A percentile compares a stretch with the other conserved stretches of the same genome.
These are phyloP conservation scores for Pseudolaguvia tuberculata DNA, from an alignment of 2,113 vertebrate species.

Conservation along the genomic window DNA sequence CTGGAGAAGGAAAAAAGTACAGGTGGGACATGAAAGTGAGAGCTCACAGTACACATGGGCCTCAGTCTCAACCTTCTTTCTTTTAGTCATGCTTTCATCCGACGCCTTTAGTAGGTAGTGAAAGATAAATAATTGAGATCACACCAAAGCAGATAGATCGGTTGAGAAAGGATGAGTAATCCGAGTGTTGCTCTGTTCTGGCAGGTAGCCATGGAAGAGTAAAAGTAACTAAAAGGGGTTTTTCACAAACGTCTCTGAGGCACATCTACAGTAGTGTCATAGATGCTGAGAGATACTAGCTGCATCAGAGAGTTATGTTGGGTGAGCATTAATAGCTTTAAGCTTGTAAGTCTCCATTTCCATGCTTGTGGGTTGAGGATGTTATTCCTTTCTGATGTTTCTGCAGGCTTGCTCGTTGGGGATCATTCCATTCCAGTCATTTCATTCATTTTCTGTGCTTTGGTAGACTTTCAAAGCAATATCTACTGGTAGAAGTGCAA, in stretches of 20 bases:
- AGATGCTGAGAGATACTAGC: conserved; percentile 34
- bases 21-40: conserved; percentile 69
- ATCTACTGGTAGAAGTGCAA: too few relatives aligned
- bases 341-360: not conserved
- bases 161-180: conserved; percentile 65
- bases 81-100: conserved; percentile 34
- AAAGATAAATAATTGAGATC: conserved; percentile 56
- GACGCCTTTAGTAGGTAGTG: conserved; percentile 22
- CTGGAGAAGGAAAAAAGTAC: conserved; percentile 50
- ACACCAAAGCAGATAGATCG: conserved; percentile 59
- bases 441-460: too few relatives aligned
- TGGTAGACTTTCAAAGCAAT: too few relatives aligned
- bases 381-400: too few relatives aligned
- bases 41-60: conserved; percentile 45
- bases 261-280: not conserved
- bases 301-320: not conserved
- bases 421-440: too few relatives aligned
- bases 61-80: conserved; percentile 2
- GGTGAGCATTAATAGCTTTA: not conserved
- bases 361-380: too few relatives aligned
- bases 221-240: conserved; percentile 53
- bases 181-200: conserved; percentile 58
- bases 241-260: conserved; percentile 35
- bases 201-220: conserved; percentile 54
- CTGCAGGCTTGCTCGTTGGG: too few relatives aligned